Evolutionary conservation across 2,888 invertebrate species (phyloP).

Genomic region (Aradus depressus): DNA sequence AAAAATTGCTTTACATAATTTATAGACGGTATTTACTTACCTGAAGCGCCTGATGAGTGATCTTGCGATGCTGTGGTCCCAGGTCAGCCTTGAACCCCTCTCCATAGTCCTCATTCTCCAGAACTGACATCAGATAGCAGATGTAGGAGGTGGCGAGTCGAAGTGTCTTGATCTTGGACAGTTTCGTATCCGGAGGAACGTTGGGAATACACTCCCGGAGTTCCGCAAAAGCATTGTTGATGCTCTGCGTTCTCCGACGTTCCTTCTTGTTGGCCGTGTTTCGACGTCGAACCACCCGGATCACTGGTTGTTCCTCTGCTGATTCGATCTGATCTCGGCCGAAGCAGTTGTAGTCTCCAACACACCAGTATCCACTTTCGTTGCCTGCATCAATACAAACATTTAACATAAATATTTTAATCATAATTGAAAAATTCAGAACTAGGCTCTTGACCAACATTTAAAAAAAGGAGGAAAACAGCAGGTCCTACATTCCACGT

Average conservation of each 20-base stretch:
- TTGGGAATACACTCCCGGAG: conserved; percentile 90
- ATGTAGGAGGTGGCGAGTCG: conserved; percentile 87
- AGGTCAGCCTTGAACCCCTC: conserved; percentile 77
- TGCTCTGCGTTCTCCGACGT: conserved; percentile 78
- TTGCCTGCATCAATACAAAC: too few relatives aligned
- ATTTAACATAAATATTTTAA: too few relatives aligned
- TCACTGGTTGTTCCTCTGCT: conserved; percentile 20
- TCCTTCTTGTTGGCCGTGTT: conserved; percentile 94
- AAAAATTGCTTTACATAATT: too few relatives aligned
- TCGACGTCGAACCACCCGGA: conserved; percentile 58
- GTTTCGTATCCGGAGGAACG: conserved; percentile 88
- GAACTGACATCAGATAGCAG: conserved; percentile 77
- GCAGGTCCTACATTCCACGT: too few relatives aligned
- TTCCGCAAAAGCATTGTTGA: conserved; percentile 89
- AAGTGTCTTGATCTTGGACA: conserved; percentile 80
- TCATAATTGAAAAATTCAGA: too few relatives aligned
- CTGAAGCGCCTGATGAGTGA: not conserved
- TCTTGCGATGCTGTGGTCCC: conserved; percentile 33
- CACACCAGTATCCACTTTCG: conserved; percentile 7
- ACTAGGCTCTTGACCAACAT: too few relatives aligned
- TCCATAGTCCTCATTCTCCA: conserved; percentile 74
- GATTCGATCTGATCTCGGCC: not conserved
- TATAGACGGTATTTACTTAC: too few relatives aligned
- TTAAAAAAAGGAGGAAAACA: too few relatives aligned
- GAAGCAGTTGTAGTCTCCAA: not conserved